Evolutionary conservation across 1,140 invertebrate genomes (phyloP).

Genomic region (Hylyphantes graminicola): DNA sequence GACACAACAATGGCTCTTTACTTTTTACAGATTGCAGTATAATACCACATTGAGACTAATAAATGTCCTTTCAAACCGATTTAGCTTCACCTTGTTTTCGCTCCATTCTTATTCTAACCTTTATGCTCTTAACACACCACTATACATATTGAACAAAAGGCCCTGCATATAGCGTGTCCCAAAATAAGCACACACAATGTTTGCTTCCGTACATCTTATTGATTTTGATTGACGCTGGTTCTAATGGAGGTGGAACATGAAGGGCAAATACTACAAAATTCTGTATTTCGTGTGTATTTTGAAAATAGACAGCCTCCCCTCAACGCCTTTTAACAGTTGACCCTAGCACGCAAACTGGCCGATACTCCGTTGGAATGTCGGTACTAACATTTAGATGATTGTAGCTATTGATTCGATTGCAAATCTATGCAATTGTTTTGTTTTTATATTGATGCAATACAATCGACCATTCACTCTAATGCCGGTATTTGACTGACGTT

Average conservation of each 20-base stretch:
- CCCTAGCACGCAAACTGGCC: constrained; percentile 7
- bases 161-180: constrained; percentile 20
- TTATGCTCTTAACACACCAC: no score
- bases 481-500: no score
- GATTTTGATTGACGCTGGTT: constrained; percentile 35
- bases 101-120: no score
- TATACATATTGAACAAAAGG: background rate
- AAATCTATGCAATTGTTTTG: background rate
- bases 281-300: constrained; percentile 33
- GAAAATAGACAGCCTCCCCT: background rate
- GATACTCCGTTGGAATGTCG: background rate
- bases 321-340: background rate
- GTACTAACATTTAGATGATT: background rate
- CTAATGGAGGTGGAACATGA: constrained; percentile 40
- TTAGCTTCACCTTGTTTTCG: no score
- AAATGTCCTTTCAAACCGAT: no score
- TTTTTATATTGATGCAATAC: background rate
- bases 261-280: constrained; percentile 28
- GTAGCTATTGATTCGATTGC: background rate
- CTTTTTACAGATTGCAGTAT: no score
- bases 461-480: no score
- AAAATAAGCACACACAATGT: constrained; percentile 21
- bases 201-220: constrained; percentile 32
- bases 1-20: no score
- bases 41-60: no score